Base-by-base conservation (phyloP, 2,888 invertebrate species). In the Drosophila stalkeri region DNA sequence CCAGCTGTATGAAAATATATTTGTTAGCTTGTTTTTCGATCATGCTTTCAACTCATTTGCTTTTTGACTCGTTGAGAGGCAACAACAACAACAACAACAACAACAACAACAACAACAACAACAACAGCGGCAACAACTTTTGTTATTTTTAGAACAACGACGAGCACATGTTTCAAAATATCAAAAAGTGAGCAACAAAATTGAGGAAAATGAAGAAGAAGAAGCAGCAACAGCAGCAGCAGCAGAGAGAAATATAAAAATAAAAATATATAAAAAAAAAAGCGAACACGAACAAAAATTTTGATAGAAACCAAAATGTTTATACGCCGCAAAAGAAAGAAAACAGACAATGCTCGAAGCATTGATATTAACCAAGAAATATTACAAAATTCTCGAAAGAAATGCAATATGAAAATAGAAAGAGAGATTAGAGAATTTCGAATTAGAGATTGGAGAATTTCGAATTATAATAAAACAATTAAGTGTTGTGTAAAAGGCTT, bases 151-250 rank as follows among this genome's bases (percentile, higher is more conserved):
- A 86, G 89, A 4, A 12, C 18, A 14, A 84, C 84, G 57, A 55
- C 65, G 79, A 79, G 86, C 86, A 86, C 89, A 86, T 86, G 86
- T 86, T 86, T 86, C 71, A 85, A 82, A 89, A 86, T 82, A 87
- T 89, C 89, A 85, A 80, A 88, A 80, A 70, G 51, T 65, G 69
- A 60, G 47, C 57, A 66, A 61, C 39, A 54, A 63, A 70, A 67
- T 20, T 35, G 27, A 55, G 23, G 49, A 65, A 43, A 31, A 43
- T 11, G 57, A 14, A 27, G 18, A 12, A 37, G 64, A 59, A 49
- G 47, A 20, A 20, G 43, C 4, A 20, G 47, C 46, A 23, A 20
- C 12, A 14, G 11, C 27, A 14, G n/a, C 27, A n/a, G 31, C 7
- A 39, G 18, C n/a, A 37, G 64, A 64, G 47, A 57, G 16, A 61